phyloP scores from a whole-genome alignment of 2,113 vertebrate genomes.

The Chamaetylas fuelleborni region DNA sequence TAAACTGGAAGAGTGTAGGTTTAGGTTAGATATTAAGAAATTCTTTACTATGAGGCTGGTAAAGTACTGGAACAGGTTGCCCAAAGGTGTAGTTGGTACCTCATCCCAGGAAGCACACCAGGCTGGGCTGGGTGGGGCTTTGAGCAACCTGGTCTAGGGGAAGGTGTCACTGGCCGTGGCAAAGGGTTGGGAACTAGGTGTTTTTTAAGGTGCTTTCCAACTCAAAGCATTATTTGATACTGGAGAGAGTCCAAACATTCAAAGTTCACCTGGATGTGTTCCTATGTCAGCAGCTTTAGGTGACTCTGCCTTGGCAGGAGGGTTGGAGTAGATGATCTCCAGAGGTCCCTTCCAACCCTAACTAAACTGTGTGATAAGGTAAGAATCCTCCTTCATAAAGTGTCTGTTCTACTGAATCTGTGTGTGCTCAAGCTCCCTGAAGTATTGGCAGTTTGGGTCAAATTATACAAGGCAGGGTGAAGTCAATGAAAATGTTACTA shows the following conservation, averaged over 20 bases:
- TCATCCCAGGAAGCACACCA: neutral
- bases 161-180: neutral
- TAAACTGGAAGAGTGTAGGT: neutral
- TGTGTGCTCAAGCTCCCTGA: neutral
- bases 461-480: neutral
- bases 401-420: neutral
- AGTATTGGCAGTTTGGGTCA: neutral
- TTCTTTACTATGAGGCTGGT: neutral
- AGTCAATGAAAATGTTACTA: neutral
- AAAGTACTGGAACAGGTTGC: neutral
- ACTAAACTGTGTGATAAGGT: neutral
- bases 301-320: neutral
- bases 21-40: neutral
- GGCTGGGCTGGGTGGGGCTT: neutral
- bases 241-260: neutral
- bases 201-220: neutral
- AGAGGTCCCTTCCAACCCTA: neutral
- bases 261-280: neutral
- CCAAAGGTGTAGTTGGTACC: neutral
- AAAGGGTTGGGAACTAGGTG: neutral
- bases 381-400: neutral
- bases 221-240: neutral
- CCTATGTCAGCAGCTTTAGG: neutral
- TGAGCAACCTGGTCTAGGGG: neutral
- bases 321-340: neutral